phyloP scores from a whole-genome alignment of 23 tunicate species.

The Ascidia mentula region DNA sequence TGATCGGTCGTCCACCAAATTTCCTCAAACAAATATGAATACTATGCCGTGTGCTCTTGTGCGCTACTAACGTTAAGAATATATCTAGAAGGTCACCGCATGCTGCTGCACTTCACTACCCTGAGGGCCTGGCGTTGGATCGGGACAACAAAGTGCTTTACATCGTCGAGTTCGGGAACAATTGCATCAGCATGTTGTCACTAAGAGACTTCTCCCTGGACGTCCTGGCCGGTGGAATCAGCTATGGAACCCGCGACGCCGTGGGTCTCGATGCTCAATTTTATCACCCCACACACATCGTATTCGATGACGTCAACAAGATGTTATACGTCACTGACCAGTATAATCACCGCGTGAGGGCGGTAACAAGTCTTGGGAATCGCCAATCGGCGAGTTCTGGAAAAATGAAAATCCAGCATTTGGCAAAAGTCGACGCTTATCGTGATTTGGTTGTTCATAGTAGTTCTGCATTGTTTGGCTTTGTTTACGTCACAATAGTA shows the following conservation, averaged over 20 bases:
- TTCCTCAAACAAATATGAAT: no score
- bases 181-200: slow-evolving; percentile 29
- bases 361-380: slow-evolving; percentile 31
- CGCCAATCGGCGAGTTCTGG: slow-evolving; percentile 2
- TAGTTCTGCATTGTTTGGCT: not conserved
- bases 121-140: slow-evolving; percentile 41
- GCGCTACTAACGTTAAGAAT: not conserved
- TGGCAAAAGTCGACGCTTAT: slow-evolving; percentile 32
- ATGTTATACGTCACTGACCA: slow-evolving; percentile 57
- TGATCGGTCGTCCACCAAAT: no score
- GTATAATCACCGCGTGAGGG: slow-evolving; percentile 45
- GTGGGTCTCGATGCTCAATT: slow-evolving; percentile 41
- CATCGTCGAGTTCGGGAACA: slow-evolving; percentile 55
- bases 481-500: not conserved
- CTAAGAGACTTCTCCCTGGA: slow-evolving; percentile 1
- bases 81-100: not conserved
- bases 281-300: slow-evolving; percentile 40
- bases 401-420: slow-evolving; percentile 14
- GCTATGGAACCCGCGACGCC: slow-evolving; percentile 39
- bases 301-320: slow-evolving; percentile 13
- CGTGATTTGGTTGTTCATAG: slow-evolving; percentile 43
- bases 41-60: not conserved
- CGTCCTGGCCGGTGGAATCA: slow-evolving; percentile 37
- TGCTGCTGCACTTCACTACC: slow-evolving; percentile 21
- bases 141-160: slow-evolving; percentile 29